Evolutionary conservation across 1,140 invertebrate species (phyloP).

Genomic region (Trichonephila inaurata): DNA sequence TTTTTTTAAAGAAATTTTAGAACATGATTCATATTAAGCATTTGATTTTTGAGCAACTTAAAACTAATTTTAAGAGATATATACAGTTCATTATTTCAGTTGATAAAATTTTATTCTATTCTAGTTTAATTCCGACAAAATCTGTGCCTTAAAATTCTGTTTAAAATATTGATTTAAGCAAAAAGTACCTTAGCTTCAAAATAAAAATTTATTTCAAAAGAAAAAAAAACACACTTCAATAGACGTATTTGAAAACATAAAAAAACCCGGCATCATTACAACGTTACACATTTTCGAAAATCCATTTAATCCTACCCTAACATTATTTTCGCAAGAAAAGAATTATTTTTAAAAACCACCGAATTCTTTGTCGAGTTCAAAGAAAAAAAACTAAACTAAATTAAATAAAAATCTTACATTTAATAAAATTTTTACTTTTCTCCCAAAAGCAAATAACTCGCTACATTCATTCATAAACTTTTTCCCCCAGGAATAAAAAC

Average conservation of each 20-base stretch:
- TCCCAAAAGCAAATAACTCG: neutral
- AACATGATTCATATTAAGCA: too few species aligned
- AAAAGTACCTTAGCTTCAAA: too few species aligned
- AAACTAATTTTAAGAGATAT: too few species aligned
- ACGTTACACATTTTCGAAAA: neutral
- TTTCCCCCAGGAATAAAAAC: neutral
- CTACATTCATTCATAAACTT: constrained; percentile 24
- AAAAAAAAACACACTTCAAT: too few species aligned
- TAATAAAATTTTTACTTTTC: neutral
- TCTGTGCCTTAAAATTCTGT: too few species aligned
- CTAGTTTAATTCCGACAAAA: too few species aligned
- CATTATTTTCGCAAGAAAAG: neutral
- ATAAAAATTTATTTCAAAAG: too few species aligned
- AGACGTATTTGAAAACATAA: neutral
- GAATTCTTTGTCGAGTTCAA: neutral
- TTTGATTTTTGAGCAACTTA: too few species aligned
- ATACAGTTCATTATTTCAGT: too few species aligned
- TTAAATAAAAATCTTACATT: neutral
- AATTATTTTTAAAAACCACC: neutral
- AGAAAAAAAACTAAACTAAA: neutral
- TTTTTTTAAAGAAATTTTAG: too few species aligned
- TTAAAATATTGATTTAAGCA: too few species aligned
- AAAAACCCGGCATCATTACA: neutral
- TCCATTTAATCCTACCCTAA: neutral
- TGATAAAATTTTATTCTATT: too few species aligned